Conservation (phyloP, 2,113 vertebrate species). For the Fregetta grallaria region DNA sequence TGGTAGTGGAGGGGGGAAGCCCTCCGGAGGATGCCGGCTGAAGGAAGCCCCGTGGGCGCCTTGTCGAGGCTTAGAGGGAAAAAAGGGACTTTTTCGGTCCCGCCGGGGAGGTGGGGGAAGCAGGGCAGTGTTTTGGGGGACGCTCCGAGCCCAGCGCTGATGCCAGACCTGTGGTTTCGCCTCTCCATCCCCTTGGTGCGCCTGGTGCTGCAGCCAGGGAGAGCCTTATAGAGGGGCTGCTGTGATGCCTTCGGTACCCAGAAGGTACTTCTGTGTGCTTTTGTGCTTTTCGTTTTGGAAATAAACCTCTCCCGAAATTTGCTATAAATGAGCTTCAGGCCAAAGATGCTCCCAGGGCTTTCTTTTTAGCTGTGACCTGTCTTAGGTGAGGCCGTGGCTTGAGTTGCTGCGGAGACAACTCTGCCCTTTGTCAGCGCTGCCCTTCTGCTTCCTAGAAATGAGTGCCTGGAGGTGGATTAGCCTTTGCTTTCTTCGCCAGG, state of each 20-base stretch:
- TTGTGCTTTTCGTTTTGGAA: not conserved
- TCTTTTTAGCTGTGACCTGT: not conserved
- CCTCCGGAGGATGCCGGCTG: not conserved
- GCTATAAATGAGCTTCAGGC: not conserved
- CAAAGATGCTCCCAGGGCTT: not conserved
- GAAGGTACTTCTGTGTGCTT: too few species aligned
- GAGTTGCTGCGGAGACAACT: not conserved
- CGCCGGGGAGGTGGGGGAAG: not conserved
- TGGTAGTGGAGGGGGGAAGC: not conserved
- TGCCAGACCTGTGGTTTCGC: not conserved
- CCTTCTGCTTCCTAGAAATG: not conserved
- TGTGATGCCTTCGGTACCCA: not conserved
- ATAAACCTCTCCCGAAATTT: not conserved
- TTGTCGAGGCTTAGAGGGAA: not conserved
- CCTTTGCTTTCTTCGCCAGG: not conserved
- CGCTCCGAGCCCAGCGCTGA: not conserved
- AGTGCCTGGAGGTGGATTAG: not conserved
- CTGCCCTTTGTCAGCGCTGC: not conserved
- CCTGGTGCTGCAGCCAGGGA: not conserved
- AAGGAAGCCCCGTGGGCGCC: not conserved
- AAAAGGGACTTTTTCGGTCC: not conserved
- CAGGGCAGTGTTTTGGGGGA: too few species aligned
- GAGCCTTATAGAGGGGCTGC: not conserved
- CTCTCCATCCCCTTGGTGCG: not conserved
- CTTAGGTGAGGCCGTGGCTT: not conserved